Percentiles rank a stretch among this genome's conserved stretches.
These are phyloP conservation scores for Ianthella basta DNA, from an alignment of 37 sponge, comb jelly and placozoan genomes.

Conservation along the genomic window DNA sequence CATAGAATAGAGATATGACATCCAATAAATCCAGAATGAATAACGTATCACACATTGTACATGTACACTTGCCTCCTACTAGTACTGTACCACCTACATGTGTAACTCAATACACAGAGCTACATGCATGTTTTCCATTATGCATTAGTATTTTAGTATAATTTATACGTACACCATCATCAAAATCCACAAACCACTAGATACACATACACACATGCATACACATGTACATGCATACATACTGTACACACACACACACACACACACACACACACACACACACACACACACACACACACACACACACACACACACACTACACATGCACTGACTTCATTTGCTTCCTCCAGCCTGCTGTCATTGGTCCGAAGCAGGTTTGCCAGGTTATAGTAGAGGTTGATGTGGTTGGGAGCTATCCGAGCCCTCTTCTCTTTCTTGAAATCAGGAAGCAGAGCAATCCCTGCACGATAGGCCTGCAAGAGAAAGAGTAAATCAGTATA, in stretches of 20 bases:
- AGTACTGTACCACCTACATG: no score
- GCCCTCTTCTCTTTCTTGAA: constrained; percentile 62
- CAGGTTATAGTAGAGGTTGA: constrained; percentile 87
- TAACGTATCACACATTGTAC: no score
- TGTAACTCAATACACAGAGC: no score
- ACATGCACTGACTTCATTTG: constrained; percentile 29
- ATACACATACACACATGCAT: neutral
- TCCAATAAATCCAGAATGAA: no score
- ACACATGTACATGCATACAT: neutral
- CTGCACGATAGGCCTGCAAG: constrained; percentile 62
- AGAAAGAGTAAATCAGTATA: neutral
- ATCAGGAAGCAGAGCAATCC: constrained; percentile 75
- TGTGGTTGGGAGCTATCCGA: constrained; percentile 78
- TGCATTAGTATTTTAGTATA: no score
- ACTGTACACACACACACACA: neutral
- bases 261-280: constrained; percentile 8
- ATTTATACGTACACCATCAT: no score
- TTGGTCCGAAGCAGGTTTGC: constrained; percentile 77
- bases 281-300: constrained; percentile 8
- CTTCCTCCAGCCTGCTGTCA: constrained; percentile 61
- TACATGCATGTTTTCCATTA: no score
- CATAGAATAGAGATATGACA: no score
- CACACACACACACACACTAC: neutral
- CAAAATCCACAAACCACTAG: no score
- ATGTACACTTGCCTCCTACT: no score